Evolutionary conservation across 2,888 invertebrate genomes (phyloP).

Genomic region (Trichogramma evanescens): DNA sequence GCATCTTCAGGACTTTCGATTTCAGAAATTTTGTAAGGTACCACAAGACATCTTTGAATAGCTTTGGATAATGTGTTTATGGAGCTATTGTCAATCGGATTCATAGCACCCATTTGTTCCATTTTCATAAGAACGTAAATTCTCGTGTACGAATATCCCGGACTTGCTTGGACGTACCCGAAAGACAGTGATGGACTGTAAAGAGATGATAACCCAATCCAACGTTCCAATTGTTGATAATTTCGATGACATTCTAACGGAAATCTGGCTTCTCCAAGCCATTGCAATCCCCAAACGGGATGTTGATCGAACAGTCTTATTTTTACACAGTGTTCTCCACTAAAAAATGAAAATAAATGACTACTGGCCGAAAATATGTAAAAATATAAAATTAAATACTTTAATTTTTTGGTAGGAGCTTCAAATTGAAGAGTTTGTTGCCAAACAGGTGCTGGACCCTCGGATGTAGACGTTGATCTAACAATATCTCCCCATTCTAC

Average conservation of each 20-base stretch:
- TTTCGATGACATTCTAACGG: conserved; percentile 38
- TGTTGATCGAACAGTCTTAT: conserved; percentile 42
- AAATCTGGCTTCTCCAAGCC: conserved; percentile 42
- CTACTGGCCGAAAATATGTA: not conserved
- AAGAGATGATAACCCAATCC: conserved; percentile 39
- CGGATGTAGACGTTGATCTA: conserved; percentile 32
- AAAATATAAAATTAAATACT: not conserved
- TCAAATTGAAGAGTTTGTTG: conserved; percentile 42
- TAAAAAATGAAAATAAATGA: conserved; percentile 11
- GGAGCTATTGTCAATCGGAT: conserved; percentile 29
- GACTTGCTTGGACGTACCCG: conserved; percentile 42
- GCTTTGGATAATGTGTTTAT: conserved; percentile 35
- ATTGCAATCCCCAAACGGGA: conserved; percentile 44
- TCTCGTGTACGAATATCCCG: conserved; percentile 38
- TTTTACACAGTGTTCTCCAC: conserved; percentile 33
- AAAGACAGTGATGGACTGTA: conserved; percentile 38
- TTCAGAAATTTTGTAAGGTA: conserved; percentile 36
- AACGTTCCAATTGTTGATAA: conserved; percentile 42
- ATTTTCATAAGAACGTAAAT: conserved; percentile 42
- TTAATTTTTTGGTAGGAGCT: conserved; percentile 23
- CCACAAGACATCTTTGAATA: conserved; percentile 38
- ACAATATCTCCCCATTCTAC: conserved; percentile 38
- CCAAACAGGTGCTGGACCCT: conserved; percentile 44
- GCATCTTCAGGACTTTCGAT: conserved; percentile 35
- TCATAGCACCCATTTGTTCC: conserved; percentile 32